Evolutionary conservation across 2,113 vertebrate genomes (phyloP), one percentile per base, ranked within the genome.

Genomic region (Anser cygnoides): DNA sequence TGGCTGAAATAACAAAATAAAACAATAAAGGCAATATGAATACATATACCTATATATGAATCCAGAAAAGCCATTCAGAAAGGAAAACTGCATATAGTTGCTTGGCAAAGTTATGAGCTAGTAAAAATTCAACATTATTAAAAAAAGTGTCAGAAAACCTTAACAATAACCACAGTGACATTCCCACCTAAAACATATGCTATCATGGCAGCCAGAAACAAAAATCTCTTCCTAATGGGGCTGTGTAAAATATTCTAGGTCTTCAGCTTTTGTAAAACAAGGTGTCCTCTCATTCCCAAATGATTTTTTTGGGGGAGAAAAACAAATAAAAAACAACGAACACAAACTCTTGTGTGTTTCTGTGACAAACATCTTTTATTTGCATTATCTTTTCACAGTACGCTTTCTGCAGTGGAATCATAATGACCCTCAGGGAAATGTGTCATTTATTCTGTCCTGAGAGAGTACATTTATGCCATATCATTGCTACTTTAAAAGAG

Each of bases 401-500:
- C 62, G 16, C 63, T 90, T 80, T 66, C 37, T 81, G 83, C 43
- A 71, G 76, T 52, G 65, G 76, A 39, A 46, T 15, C 68, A 18
- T 43, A 19, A 52, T 1, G 4, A 59, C 17, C 83, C 49, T 50
- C 23, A 13, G 92, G 83, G 92, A 87, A 67, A 35, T 41, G 55
- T 52, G 28, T 20, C 13, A 11, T 35, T 66, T 84, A 16, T 37
- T 58, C 26, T 86, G 79, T 58, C 88, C 95, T 59, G 67, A 15
- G 79, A 85, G 89, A 93, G 43, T 59, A 54, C 66, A 35, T 77
- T 92, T 73, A 11, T 81, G 68, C 61, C 76, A 3, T 50, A 87
- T 75, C 89, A 43, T 44, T 74, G 72, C 72, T 77, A 39, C 92
- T 83, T 83, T 44, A 12, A 43, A 78, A 21, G 49, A 70, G 23